Percentiles rank a stretch among this genome's conserved stretches.
Conservation (phyloP, 2,797 vertebrate species). For the Sphenodon punctatus region DNA sequence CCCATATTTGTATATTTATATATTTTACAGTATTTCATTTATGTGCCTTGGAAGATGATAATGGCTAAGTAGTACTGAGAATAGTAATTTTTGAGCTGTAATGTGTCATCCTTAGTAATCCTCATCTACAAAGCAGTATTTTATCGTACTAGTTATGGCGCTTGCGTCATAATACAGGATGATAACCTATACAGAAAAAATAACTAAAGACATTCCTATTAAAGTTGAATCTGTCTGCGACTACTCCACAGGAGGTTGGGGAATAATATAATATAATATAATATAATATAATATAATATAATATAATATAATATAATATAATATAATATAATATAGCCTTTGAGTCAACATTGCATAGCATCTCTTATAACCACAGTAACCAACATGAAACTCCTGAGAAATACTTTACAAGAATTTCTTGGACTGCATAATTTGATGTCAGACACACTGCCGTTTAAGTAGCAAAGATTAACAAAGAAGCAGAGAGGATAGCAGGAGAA, state of each 20-base stretch:
- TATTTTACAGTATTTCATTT: background rate
- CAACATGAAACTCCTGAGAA: constrained; percentile 5
- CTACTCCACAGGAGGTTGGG: background rate
- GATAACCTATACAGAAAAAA: background rate
- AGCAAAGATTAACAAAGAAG: background rate
- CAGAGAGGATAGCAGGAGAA: constrained; percentile 18
- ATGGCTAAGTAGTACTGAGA: background rate
- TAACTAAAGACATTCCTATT: background rate
- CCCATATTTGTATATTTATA: background rate
- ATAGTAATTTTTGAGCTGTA: background rate
- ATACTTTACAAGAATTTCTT: background rate
- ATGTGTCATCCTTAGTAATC: background rate
- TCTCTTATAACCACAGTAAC: background rate
- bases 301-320: background rate
- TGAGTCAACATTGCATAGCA: background rate
- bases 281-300: background rate
- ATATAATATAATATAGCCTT: too few relatives aligned
- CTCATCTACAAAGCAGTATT: background rate
- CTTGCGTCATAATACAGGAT: background rate
- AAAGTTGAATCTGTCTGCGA: background rate
- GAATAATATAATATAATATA: background rate
- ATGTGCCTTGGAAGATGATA: background rate
- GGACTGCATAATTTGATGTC: constrained; percentile 7
- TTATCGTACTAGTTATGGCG: constrained; percentile 12
- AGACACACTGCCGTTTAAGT: constrained; percentile 23